phyloP scores from a whole-genome alignment of 2,888 invertebrate species.

The Tipula confusa region DNA sequence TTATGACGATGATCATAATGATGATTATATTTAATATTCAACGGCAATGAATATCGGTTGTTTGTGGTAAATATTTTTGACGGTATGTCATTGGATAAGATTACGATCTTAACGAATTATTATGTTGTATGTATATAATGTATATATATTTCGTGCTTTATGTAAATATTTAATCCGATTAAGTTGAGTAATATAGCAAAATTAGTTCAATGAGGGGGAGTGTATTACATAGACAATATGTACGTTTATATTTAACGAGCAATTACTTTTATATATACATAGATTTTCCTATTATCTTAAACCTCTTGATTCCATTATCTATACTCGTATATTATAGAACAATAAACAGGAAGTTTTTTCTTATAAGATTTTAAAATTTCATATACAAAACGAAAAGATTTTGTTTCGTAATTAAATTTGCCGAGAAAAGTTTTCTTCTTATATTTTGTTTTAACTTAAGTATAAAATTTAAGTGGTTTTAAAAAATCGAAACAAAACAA shows the following conservation, averaged over 20 bases:
- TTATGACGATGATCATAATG: not conserved
- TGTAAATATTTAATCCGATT: not conserved
- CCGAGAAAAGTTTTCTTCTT: not conserved
- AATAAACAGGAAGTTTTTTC: not conserved
- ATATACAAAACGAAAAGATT: not conserved
- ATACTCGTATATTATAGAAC: too few relatives aligned
- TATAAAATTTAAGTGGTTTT: conserved; percentile 13
- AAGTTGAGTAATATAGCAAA: not conserved
- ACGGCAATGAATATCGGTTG: conserved; percentile 13
- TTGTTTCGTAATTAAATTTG: not conserved
- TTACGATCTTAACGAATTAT: conserved; percentile 20
- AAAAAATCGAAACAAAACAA: too few relatives aligned
- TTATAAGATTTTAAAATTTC: not conserved
- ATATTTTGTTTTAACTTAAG: not conserved
- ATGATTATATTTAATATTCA: conserved; percentile 26
- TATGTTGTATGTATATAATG: not conserved
- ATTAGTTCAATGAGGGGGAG: not conserved
- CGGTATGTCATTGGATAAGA: conserved; percentile 28
- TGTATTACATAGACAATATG: too few relatives aligned
- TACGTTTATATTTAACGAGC: not conserved
- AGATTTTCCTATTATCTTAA: not conserved
- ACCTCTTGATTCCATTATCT: not conserved
- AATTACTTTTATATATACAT: not conserved
- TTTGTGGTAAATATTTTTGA: not conserved
- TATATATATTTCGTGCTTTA: not conserved